Base-by-base conservation (phyloP, 2,797 vertebrate genomes). In the Chaenodraco wilsoni region DNA sequence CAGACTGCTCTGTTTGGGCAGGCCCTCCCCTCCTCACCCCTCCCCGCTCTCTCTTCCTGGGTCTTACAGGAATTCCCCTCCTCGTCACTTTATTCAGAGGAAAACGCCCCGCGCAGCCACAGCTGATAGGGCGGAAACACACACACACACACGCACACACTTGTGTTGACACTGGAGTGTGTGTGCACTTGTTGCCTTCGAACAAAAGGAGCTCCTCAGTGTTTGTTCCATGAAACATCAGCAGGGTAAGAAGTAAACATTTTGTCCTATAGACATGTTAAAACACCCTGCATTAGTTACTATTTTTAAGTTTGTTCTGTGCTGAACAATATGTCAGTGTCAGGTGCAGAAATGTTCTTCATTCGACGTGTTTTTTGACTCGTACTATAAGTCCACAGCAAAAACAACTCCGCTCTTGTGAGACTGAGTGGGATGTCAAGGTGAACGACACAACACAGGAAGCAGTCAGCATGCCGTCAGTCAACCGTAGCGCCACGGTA, bases 31-130 rank as follows among this genome's bases (percentile, higher is more conserved):
- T 27, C 40, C 19, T n/a, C 4, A 0, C 13, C 9, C n/a, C n/a
- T 2, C 41, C 11, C 55, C 2, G 17, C 40, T n/a, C 58, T 10
- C 21, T 23, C 75, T 78, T 67, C 71, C 75, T 60, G 59, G 81
- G 73, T 76, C 86, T 91, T 88, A 90, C 91, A 92, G 92, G 91
- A 93, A 92, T 92, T 93, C 88, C 92, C 92, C 92, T 89, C 79
- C 83, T 91, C 88, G 89, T 93, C 92, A 93, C 87, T 69, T 87
- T 80, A 73, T 90, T 89, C 77, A 66, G 82, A 90, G 88, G 78
- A 91, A 92, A 83, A 85, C 75, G 74, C 90, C 89, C 78, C 76
- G 9, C 74, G 13, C 69, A 59, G 74, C 82, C 84, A 76, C 90
- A 92, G 91, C 91, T 91, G 88, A 91, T 85, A 71, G 88, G 87